Evolutionary conservation across 2,797 vertebrate genomes (phyloP), one percentile per base, ranked within the genome.

Genomic region (Agapornis canus): DNA sequence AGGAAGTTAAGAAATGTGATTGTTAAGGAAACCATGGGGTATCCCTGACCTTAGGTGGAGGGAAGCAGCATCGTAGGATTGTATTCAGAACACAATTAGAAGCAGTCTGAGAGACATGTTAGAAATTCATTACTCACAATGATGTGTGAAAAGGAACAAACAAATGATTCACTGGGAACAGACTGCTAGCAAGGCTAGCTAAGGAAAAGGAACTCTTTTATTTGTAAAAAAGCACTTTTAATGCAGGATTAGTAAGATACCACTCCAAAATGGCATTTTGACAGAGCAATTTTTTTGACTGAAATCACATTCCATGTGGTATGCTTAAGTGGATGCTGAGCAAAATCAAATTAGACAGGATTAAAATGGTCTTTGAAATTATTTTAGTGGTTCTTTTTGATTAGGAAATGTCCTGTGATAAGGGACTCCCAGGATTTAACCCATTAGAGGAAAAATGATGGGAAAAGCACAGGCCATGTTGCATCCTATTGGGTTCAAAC

Each of bases 361-460:
- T 80, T 93, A 60, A 94, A 93, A 80, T 39, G 37, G 31, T 52
- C 40, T 94, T 80, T 80, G 56, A 87, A 94, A 89, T 80, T 93
- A 82, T 86, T 89, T 84, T 79, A 60, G 81, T 86, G 20, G 48
- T 60, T 90, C 40, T 77, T 92, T 70, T 92, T 91, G 83, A 89
- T 95, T 89, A 85, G 31, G 32, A 94, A 77, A 85, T 85, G 52
- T 32, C 22, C 21, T 77, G 29, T 65, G 29, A 52, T 52, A 23
- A 57, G 8, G 9, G 7, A 82, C 23, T 70, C 16, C 31, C 11
- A 35, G 37, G 18, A 73, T 52, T 54, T 59, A 82, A 51, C 11
- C 3, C 13, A 12, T 42, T 57, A 31, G 25, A 22, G 47, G 47
- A 63, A 40, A 73, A 66, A 43, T 1, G 0, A 19, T 31, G 23